Percentiles rank a stretch among this genome's conserved stretches.
Conservation (phyloP, 1,140 invertebrate genomes). For the Scaptodrosophila lebanonensis region DNA sequence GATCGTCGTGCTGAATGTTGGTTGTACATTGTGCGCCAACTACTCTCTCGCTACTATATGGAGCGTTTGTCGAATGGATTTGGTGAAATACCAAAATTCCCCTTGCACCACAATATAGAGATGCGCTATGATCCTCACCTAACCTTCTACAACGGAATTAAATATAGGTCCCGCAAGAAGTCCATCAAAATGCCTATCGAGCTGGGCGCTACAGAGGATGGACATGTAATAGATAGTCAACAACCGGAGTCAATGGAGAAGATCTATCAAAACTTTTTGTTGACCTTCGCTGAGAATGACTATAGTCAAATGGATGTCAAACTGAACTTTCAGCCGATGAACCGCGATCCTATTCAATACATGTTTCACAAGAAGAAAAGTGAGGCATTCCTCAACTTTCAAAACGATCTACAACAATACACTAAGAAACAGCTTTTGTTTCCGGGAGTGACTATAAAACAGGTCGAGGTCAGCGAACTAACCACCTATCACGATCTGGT, state of each 20-base stretch:
- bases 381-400: constrained; percentile 79
- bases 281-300: constrained; percentile 64
- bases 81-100: constrained; percentile 81
- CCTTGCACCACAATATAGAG: constrained; percentile 78
- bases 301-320: constrained; percentile 67
- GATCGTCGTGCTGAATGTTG: constrained; percentile 81
- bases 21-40: constrained; percentile 80
- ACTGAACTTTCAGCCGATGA: constrained; percentile 79
- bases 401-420: constrained; percentile 81
- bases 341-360: constrained; percentile 83
- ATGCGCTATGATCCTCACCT: constrained; percentile 82
- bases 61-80: constrained; percentile 82
- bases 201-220: constrained; percentile 79
- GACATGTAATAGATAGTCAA: constrained; percentile 69
- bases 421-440: constrained; percentile 80
- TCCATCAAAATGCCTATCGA: constrained; percentile 81
- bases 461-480: constrained; percentile 79
- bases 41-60: constrained; percentile 81
- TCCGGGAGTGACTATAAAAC: constrained; percentile 79
- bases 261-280: constrained; percentile 77
- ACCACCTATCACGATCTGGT: constrained; percentile 73
- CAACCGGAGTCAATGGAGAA: constrained; percentile 78
- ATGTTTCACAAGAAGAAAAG: constrained; percentile 81
- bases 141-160: constrained; percentile 81
- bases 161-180: constrained; percentile 81